A percentile compares a stretch with the other conserved stretches of the same genome.
phyloP scores from a whole-genome alignment of 1,140 invertebrate genomes.

The Aphelenchoides fujianensis region DNA sequence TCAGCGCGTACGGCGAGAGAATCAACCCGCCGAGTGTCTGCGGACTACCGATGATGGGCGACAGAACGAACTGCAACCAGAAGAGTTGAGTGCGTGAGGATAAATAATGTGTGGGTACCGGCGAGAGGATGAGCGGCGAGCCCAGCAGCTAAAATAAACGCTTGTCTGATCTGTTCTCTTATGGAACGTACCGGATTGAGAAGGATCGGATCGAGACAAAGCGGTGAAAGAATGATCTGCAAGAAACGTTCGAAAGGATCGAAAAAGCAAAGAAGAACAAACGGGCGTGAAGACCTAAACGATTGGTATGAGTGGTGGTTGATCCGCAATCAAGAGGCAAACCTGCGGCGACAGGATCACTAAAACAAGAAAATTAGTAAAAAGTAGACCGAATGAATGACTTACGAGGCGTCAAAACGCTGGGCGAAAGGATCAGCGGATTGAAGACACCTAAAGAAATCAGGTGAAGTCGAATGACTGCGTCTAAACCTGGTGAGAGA shows the following conservation, averaged over 20 bases:
- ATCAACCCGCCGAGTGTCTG: too few species aligned
- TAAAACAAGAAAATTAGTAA: too few species aligned
- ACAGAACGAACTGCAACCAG: slow-evolving; percentile 21
- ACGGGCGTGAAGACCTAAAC: neutral
- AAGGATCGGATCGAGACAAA: neutral
- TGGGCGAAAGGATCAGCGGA: neutral
- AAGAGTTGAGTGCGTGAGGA: slow-evolving; percentile 22
- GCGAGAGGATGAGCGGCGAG: too few species aligned
- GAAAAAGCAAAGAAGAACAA: neutral
- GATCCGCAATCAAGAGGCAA: too few species aligned
- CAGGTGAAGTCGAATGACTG: neutral
- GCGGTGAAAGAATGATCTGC: neutral
- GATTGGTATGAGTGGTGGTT: too few species aligned
- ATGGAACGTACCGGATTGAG: neutral
- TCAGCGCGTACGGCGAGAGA: slow-evolving; percentile 38
- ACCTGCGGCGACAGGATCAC: too few species aligned
- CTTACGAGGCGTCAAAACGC: neutral
- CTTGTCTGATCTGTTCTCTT: too few species aligned
- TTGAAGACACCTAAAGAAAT: neutral
- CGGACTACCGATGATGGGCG: slow-evolving; percentile 32
- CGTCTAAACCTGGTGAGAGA: neutral
- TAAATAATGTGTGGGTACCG: slow-evolving; percentile 27
- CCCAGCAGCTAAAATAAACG: neutral
- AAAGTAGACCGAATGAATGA: too few species aligned
- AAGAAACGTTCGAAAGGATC: neutral